Conservation (phyloP, 2,797 vertebrate species). For the Luscinia luscinia region DNA sequence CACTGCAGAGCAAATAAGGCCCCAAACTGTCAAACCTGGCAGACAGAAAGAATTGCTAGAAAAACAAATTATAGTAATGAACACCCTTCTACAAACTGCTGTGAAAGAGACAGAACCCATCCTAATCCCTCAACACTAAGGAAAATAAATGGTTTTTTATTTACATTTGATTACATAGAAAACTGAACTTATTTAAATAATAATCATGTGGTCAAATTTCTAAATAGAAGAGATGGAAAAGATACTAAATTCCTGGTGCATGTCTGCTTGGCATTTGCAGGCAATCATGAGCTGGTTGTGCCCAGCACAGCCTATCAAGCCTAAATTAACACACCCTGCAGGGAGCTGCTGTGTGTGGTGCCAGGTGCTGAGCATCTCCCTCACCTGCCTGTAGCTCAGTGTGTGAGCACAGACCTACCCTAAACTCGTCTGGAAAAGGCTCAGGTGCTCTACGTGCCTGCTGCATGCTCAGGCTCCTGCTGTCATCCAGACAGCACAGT, state of each 20-base stretch:
- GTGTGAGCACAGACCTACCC: background rate
- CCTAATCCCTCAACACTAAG: background rate
- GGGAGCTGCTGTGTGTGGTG: fast-evolving
- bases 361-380: background rate
- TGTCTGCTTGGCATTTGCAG: background rate
- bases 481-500: background rate
- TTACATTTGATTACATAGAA: background rate
- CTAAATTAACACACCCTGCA: background rate
- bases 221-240: background rate
- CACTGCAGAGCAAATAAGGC: background rate
- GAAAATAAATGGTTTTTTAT: background rate
- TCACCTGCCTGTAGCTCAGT: background rate
- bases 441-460: background rate
- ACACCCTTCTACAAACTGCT: background rate
- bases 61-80: constrained; percentile 16
- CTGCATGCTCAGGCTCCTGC: background rate
- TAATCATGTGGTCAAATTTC: background rate
- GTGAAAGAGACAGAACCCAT: background rate
- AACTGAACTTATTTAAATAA: background rate
- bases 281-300: background rate
- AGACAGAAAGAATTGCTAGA: constrained; percentile 5
- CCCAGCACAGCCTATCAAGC: background rate
- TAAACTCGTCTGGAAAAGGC: background rate
- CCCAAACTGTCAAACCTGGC: background rate
- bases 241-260: background rate